Evolutionary conservation across 2,888 invertebrate genomes (phyloP).

Genomic region (Coleophora flavipennella): DNA sequence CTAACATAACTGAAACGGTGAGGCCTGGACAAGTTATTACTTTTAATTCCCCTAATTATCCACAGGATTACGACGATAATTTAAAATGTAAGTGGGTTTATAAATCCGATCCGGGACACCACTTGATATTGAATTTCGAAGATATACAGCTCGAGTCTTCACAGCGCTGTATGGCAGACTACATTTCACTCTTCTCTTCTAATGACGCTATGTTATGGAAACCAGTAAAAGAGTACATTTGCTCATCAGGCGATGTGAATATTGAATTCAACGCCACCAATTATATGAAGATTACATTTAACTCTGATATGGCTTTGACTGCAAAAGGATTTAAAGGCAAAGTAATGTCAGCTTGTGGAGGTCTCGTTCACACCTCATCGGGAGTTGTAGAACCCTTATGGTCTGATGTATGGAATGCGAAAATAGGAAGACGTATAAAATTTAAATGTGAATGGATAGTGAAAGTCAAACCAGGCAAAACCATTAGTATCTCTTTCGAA

Average conservation of each 20-base stretch:
- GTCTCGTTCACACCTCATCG: constrained; percentile 68
- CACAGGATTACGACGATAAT: constrained; percentile 74
- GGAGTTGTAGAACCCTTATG: constrained; percentile 61
- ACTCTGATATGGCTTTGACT: constrained; percentile 73
- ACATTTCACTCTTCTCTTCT: constrained; percentile 74
- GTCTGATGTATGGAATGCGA: constrained; percentile 22
- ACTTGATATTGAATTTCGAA: constrained; percentile 72
- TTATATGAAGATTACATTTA: constrained; percentile 78
- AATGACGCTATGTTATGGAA: constrained; percentile 65
- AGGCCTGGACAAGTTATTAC: constrained; percentile 20
- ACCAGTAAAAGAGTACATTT: constrained; percentile 62
- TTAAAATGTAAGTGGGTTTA: constrained; percentile 84
- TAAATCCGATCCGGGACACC: constrained; percentile 71
- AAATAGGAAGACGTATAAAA: constrained; percentile 14
- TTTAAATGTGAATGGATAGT: constrained; percentile 81
- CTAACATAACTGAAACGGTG: constrained; percentile 36
- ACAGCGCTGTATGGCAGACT: constrained; percentile 73
- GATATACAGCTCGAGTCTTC: constrained; percentile 75
- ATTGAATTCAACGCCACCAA: constrained; percentile 45
- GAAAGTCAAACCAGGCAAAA: constrained; percentile 80
- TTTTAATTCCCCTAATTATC: constrained; percentile 84
- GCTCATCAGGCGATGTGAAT: constrained; percentile 52
- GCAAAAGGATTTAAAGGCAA: constrained; percentile 78
- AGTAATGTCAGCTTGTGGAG: constrained; percentile 79
- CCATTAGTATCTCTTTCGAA: constrained; percentile 76